Conservation (phyloP, 2,113 vertebrate genomes). For the Euleptes europaea region DNA sequence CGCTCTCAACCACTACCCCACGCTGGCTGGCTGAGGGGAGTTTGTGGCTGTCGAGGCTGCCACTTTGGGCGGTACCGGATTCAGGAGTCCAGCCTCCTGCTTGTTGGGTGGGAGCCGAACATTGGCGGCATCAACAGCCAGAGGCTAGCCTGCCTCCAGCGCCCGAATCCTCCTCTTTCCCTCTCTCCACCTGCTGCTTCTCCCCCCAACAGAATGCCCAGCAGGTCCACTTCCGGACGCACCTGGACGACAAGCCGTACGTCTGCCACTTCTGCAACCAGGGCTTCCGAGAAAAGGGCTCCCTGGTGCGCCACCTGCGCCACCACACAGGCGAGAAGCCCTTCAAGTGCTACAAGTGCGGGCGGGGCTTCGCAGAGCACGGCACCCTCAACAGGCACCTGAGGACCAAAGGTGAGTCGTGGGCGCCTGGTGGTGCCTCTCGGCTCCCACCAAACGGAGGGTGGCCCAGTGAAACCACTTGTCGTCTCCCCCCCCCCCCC, state of each 20-base stretch:
- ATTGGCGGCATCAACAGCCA: not conserved
- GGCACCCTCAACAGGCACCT: constrained; percentile 95
- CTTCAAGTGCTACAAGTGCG: constrained; percentile 91
- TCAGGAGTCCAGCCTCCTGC: not conserved
- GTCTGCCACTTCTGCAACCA: constrained; percentile 90
- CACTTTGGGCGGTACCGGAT: too few relatives aligned
- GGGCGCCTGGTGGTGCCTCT: rapidly evolving
- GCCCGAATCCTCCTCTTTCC: not conserved
- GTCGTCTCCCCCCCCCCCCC: too few relatives aligned
- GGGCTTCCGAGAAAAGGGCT: constrained; percentile 95
- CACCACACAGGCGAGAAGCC: constrained; percentile 97
- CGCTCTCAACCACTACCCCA: too few relatives aligned
- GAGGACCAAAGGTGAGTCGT: constrained; percentile 88
- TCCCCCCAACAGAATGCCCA: constrained; percentile 85
- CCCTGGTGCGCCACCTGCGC: constrained; percentile 91
- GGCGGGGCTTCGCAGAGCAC: constrained; percentile 92
- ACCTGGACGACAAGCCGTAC: constrained; percentile 89
- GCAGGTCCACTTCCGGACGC: constrained; percentile 94
- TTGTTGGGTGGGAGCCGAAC: not conserved
- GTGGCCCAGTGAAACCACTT: not conserved
- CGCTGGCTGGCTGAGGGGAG: too few relatives aligned
- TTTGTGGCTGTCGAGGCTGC: too few relatives aligned
- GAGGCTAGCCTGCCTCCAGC: not conserved
- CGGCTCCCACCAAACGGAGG: too few relatives aligned
- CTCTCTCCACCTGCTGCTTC: not conserved